Percentiles rank a stretch among this genome's conserved stretches.
phyloP scores from a whole-genome alignment of 1,140 invertebrate genomes.

The Carposina sasakii region DNA sequence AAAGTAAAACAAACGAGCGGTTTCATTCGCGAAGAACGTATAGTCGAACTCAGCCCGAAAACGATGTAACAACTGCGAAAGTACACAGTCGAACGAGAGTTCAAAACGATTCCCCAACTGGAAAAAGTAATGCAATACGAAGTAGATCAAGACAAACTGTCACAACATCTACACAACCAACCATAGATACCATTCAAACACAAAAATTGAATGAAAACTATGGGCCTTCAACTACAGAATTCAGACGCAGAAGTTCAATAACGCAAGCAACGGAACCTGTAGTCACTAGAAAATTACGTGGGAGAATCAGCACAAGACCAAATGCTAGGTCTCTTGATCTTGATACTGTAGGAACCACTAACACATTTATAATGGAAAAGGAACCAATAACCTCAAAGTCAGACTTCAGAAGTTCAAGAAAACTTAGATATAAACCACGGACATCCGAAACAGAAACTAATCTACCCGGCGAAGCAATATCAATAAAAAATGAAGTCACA shows the following conservation, averaged over 20 bases:
- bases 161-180: slow-evolving; percentile 17
- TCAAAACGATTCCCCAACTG: slow-evolving; percentile 24
- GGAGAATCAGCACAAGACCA: slow-evolving; percentile 42
- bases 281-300: slow-evolving; percentile 29
- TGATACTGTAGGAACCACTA: slow-evolving; percentile 52
- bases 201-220: slow-evolving; percentile 26
- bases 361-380: slow-evolving; percentile 42
- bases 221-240: slow-evolving; percentile 33
- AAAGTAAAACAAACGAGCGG: slow-evolving; percentile 50
- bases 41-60: no score
- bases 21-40: slow-evolving; percentile 53
- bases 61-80: no score
- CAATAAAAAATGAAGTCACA: slow-evolving; percentile 34
- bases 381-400: slow-evolving; percentile 44
- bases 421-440: slow-evolving; percentile 52
- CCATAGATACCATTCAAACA: slow-evolving; percentile 37
- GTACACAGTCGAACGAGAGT: slow-evolving; percentile 30
- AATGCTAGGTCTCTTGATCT: slow-evolving; percentile 46
- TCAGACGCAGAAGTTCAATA: slow-evolving; percentile 43
- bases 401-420: slow-evolving; percentile 49
- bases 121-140: slow-evolving; percentile 31
- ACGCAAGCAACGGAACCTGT: slow-evolving; percentile 30
- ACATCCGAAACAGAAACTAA: slow-evolving; percentile 57
- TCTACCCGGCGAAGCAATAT: slow-evolving; percentile 56
- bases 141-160: slow-evolving; percentile 37